These are phyloP conservation scores for Actenoides lindsayi DNA, from an alignment of 2,113 vertebrate genomes.

Conservation along the genomic window DNA sequence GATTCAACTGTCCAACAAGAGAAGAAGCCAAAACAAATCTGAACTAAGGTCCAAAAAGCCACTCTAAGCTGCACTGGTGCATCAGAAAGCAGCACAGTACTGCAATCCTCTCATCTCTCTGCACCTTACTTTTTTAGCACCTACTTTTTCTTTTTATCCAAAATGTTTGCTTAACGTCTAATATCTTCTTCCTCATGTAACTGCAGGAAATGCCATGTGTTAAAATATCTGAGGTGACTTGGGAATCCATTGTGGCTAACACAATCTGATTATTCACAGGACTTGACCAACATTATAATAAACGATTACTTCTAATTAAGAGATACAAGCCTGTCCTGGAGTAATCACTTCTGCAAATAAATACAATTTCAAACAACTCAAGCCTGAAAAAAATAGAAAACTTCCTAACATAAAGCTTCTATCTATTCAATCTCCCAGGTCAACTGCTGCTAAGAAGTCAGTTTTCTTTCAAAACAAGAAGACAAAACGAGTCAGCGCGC, in stretches of 20 bases:
- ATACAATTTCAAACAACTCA: conserved; percentile 1
- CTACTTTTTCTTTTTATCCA: not conserved
- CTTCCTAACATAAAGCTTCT: not conserved
- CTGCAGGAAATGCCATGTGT: conserved; percentile 15
- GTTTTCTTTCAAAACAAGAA: not conserved
- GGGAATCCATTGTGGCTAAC: not conserved
- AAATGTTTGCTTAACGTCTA: conserved; percentile 42
- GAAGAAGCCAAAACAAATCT: not conserved
- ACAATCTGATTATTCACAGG: conserved; percentile 16
- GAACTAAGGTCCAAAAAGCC: not conserved
- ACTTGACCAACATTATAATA: not conserved
- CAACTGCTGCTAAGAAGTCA: not conserved
- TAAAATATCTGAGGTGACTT: conserved; percentile 61
- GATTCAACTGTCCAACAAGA: not conserved
- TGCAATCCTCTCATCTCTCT: not conserved
- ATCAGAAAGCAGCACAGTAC: not conserved
- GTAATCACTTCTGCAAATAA: conserved; percentile 4
- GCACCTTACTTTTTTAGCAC: not conserved
- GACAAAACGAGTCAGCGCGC: accelerated
- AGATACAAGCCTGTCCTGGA: not conserved
- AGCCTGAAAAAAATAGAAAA: not conserved
- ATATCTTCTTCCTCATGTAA: conserved; percentile 7
- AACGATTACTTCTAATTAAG: conserved; percentile 14
- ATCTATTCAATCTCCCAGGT: not conserved
- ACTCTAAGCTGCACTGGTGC: not conserved